Percentiles rank a stretch among this genome's conserved stretches.
phyloP scores from a whole-genome alignment of 2,888 invertebrate species.

The Cephus sareptanus region DNA sequence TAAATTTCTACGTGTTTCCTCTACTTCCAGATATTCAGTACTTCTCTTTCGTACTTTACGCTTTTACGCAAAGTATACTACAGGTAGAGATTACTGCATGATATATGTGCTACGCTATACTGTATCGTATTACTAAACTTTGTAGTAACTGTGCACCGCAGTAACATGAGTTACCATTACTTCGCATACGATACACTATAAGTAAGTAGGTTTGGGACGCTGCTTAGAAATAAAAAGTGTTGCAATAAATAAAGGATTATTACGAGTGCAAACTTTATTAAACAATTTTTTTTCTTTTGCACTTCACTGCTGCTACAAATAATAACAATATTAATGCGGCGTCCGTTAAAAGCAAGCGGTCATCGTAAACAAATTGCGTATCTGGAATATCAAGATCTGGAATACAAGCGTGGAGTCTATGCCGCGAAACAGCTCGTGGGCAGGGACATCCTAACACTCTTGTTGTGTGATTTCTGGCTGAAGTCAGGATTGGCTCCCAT shows the following conservation, averaged over 20 bases:
- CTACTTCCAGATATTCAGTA: background rate
- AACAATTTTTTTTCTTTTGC: background rate
- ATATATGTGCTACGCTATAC: background rate
- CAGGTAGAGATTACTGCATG: background rate
- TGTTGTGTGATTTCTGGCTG: constrained; percentile 62
- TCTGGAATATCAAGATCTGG: background rate
- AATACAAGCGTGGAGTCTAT: background rate
- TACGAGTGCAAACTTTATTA: background rate
- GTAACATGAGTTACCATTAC: background rate
- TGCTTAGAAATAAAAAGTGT: background rate
- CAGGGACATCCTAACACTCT: constrained; percentile 56
- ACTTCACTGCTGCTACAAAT: background rate
- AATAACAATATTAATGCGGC: background rate
- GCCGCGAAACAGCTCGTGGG: constrained; percentile 64
- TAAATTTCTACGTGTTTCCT: background rate
- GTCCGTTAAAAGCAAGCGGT: background rate
- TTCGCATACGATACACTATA: background rate
- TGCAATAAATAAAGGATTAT: background rate
- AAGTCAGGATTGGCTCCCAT: constrained; percentile 69
- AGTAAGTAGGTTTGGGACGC: background rate
- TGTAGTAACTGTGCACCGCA: background rate
- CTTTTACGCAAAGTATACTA: background rate
- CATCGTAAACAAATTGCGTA: background rate
- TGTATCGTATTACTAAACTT: background rate
- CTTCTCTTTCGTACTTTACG: background rate